These are phyloP conservation scores for Stomatorhinus ivindoensis DNA, from an alignment of 2,113 vertebrate species.

Conservation along the genomic window DNA sequence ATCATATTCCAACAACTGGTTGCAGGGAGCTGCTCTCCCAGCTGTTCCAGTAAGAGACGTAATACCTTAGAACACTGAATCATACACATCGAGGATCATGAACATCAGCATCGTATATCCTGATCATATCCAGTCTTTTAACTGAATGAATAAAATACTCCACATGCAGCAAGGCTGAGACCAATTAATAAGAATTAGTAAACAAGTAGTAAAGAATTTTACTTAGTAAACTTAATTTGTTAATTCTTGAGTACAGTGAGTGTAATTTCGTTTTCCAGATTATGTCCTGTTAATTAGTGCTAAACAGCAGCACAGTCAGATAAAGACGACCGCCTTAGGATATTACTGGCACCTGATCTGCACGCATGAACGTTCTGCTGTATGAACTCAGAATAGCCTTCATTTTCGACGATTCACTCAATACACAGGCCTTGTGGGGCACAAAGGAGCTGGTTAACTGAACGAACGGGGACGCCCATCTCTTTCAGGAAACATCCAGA, in stretches of 20 bases:
- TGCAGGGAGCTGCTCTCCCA: not conserved
- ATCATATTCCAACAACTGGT: not conserved
- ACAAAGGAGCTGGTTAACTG: slow-evolving; percentile 42
- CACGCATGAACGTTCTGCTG: slow-evolving; percentile 40
- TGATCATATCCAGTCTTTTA: not conserved
- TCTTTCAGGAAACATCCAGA: slow-evolving; percentile 30
- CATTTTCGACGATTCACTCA: not conserved
- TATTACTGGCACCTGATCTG: slow-evolving; percentile 24
- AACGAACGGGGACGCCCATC: slow-evolving; percentile 40
- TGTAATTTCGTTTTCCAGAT: not conserved
- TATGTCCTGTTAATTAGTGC: not conserved
- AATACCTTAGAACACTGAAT: not conserved
- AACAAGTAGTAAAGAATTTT: not conserved
- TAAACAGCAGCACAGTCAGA: not conserved
- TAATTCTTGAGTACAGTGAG: not conserved
- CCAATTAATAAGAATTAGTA: not conserved
- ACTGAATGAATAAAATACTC: not conserved
- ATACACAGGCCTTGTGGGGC: slow-evolving; percentile 6
- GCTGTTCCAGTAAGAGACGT: not conserved
- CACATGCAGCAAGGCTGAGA: not conserved
- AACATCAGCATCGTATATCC: not conserved
- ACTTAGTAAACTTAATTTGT: not conserved
- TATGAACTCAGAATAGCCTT: slow-evolving; percentile 24
- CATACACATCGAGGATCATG: not conserved
- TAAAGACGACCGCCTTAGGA: not conserved